phyloP scores from a whole-genome alignment of 2,113 vertebrate genomes.

The Rhea pennata region DNA sequence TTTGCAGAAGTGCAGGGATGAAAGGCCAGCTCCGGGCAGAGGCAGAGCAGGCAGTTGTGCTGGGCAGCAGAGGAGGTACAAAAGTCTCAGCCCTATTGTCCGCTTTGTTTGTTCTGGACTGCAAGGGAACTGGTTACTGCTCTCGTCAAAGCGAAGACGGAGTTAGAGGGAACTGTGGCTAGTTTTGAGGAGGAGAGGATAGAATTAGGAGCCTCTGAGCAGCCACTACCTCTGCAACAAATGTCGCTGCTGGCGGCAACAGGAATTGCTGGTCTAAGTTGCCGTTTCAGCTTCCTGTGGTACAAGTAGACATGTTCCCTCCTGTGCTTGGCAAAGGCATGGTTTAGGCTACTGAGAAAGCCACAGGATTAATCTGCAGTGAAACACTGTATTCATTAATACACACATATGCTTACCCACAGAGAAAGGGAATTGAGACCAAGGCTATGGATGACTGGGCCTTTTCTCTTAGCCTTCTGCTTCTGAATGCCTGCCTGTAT shows the following conservation, averaged over 20 bases:
- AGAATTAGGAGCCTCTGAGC: not conserved
- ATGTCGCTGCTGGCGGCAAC: not conserved
- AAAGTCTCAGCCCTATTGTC: not conserved
- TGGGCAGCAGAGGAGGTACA: not conserved
- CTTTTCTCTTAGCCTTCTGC: not conserved
- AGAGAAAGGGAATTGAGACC: not conserved
- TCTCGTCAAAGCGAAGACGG: fast-evolving
- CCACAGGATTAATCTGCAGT: not conserved
- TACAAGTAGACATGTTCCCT: not conserved
- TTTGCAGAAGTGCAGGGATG: not conserved
- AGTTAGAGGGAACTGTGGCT: not conserved
- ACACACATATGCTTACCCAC: not conserved
- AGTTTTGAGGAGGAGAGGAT: not conserved
- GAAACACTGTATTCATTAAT: not conserved
- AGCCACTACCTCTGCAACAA: not conserved
- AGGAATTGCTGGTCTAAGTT: not conserved
- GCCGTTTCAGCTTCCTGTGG: not conserved
- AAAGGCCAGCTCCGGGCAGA: not conserved
- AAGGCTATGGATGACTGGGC: not conserved
- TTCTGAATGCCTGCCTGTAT: not conserved
- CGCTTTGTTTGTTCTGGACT: not conserved
- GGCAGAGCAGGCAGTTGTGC: not conserved
- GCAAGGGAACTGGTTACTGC: not conserved
- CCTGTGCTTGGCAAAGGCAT: not conserved
- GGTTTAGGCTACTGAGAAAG: not conserved